Percentiles rank a stretch among this genome's conserved stretches.
phyloP scores from a whole-genome alignment of 2,113 vertebrate species.

The Phalacrocorax pelagicus region DNA sequence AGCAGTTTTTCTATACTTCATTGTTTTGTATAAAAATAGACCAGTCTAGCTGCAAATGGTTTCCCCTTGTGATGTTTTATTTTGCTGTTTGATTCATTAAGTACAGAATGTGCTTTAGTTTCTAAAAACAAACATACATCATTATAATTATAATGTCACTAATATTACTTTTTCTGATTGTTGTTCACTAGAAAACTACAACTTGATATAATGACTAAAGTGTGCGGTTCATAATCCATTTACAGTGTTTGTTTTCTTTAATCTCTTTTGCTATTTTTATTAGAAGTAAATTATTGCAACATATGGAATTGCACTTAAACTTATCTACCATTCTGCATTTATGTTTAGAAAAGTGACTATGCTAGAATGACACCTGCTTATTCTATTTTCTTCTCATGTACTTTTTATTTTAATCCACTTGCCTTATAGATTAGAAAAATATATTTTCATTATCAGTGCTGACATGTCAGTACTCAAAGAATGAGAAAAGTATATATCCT shows the following conservation, averaged over 20 bases:
- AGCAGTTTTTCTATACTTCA: neutral
- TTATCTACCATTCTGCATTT: neutral
- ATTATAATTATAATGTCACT: slow-evolving; percentile 16
- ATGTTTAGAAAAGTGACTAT: neutral
- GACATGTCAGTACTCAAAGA: neutral
- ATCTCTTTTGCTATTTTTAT: neutral
- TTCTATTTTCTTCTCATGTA: neutral
- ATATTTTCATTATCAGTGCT: neutral
- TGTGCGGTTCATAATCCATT: neutral
- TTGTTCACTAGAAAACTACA: slow-evolving; percentile 16
- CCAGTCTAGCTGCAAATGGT: neutral
- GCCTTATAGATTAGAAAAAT: neutral
- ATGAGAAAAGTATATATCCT: neutral
- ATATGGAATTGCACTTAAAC: neutral
- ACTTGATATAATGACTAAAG: neutral
- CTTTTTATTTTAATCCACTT: neutral
- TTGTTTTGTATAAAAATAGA: slow-evolving; percentile 14
- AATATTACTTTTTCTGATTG: slow-evolving; percentile 4
- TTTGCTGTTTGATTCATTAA: slow-evolving; percentile 33
- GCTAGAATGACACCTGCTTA: neutral
- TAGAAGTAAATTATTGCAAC: neutral
- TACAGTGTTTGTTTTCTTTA: neutral
- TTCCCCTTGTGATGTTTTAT: slow-evolving; percentile 9
- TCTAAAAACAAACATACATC: neutral
- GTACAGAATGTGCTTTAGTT: neutral